These are phyloP conservation scores for Mesitornis unicolor DNA, from an alignment of 2,113 vertebrate genomes.

Conservation along the genomic window DNA sequence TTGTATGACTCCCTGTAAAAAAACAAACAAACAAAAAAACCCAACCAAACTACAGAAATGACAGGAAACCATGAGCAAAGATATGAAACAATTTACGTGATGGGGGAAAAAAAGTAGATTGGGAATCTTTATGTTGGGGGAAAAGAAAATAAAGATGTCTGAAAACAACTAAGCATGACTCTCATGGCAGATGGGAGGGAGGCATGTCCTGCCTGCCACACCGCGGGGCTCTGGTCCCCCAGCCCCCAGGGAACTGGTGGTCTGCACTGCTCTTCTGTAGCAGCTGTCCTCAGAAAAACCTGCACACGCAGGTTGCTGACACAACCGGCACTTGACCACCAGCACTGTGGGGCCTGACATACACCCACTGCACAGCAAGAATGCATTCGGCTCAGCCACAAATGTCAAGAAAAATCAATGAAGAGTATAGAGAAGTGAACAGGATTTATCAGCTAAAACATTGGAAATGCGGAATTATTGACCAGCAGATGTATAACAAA, in stretches of 20 bases:
- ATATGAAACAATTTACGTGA: neutral
- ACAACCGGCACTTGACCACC: neutral
- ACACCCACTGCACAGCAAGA: neutral
- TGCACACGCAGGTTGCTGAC: accelerated
- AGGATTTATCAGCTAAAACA: neutral
- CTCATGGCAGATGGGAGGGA: neutral
- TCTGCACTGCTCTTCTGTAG: neutral
- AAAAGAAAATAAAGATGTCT: accelerated
- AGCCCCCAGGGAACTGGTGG: neutral
- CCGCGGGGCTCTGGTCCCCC: accelerated
- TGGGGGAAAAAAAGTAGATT: neutral
- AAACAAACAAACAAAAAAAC: too few relatives aligned
- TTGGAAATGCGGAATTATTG: neutral
- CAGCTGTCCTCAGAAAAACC: neutral
- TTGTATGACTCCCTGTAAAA: neutral
- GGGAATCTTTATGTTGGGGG: neutral
- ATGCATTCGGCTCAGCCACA: neutral
- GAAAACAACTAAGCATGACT: neutral
- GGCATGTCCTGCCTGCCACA: neutral
- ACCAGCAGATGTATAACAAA: neutral
- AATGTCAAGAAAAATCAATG: neutral
- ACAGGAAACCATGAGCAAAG: neutral
- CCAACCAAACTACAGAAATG: accelerated
- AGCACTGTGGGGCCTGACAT: neutral
- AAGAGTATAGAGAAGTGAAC: neutral